phyloP scores from a whole-genome alignment of 2,888 invertebrate species.

The Notodonta ziczac region DNA sequence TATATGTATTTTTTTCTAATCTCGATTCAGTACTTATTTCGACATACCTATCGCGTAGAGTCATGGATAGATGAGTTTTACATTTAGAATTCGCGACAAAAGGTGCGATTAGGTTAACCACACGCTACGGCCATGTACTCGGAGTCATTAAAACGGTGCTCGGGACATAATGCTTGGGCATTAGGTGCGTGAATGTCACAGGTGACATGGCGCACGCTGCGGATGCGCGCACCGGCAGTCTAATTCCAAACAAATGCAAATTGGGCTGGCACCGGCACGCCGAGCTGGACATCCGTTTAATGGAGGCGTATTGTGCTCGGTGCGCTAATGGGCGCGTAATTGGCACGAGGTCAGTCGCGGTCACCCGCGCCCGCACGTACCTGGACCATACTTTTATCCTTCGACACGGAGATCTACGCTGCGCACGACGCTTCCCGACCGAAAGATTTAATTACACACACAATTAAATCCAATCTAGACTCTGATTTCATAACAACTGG shows the following conservation, averaged over 20 bases:
- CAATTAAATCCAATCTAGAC: constrained; percentile 56
- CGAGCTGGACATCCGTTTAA: constrained; percentile 75
- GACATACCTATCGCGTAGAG: no score
- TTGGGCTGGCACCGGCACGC: constrained; percentile 62
- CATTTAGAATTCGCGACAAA: constrained; percentile 47
- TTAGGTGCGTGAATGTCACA: constrained; percentile 35
- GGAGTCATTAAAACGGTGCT: constrained; percentile 55
- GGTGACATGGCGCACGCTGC: constrained; percentile 60
- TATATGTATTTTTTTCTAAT: no score
- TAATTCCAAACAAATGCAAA: constrained; percentile 81
- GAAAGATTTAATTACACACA: constrained; percentile 62
- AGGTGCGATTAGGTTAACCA: constrained; percentile 58
- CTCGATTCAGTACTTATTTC: no score
- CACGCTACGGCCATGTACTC: constrained; percentile 38
- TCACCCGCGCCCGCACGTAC: constrained; percentile 42
- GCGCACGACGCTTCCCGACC: constrained; percentile 42
- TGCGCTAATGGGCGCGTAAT: constrained; percentile 76
- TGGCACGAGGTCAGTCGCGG: constrained; percentile 72
- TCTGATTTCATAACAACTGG: constrained; percentile 51
- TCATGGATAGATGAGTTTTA: constrained; percentile 20
- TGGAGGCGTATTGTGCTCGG: constrained; percentile 70
- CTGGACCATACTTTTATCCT: constrained; percentile 41
- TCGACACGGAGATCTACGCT: constrained; percentile 32
- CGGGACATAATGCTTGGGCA: constrained; percentile 38
- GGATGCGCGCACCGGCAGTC: constrained; percentile 54